Conservation (phyloP, 64 coral and sea anemone species). For the Dendronephthya gigantea region DNA sequence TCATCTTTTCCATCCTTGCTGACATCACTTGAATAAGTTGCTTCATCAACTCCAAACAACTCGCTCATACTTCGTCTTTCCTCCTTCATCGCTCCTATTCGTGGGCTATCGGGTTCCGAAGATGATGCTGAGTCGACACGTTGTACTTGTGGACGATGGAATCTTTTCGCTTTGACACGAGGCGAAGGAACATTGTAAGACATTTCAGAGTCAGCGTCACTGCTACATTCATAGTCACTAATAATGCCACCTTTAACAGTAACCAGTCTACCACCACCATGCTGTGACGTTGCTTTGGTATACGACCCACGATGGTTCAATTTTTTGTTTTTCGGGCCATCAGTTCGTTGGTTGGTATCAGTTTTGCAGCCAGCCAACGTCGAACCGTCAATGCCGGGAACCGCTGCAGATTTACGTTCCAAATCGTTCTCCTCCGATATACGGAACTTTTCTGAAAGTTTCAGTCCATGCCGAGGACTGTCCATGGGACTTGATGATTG, state of each 20-base stretch:
- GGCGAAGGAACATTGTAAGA: neutral
- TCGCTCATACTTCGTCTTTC: neutral
- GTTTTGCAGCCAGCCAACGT: neutral
- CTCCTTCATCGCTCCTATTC: neutral
- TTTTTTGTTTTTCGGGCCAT: neutral
- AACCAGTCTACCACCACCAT: neutral
- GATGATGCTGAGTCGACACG: neutral
- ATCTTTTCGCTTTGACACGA: neutral
- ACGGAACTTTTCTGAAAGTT: neutral
- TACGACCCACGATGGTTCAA: neutral
- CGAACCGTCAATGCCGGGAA: neutral
- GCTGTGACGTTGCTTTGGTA: neutral
- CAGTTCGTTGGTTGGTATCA: neutral
- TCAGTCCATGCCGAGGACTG: neutral
- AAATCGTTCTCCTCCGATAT: neutral
- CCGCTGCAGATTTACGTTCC: neutral
- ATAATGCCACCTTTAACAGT: neutral
- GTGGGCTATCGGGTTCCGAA: constrained; percentile 7
- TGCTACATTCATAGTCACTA: neutral
- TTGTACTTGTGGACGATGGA: neutral
- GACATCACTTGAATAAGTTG: neutral
- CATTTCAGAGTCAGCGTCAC: constrained; percentile 12
- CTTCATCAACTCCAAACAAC: neutral
- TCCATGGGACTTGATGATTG: neutral
- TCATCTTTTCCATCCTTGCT: neutral